Percentiles rank a stretch among this genome's conserved stretches.
Evolutionary conservation across 1,140 invertebrate species (phyloP).

Genomic region (Apis cerana): DNA sequence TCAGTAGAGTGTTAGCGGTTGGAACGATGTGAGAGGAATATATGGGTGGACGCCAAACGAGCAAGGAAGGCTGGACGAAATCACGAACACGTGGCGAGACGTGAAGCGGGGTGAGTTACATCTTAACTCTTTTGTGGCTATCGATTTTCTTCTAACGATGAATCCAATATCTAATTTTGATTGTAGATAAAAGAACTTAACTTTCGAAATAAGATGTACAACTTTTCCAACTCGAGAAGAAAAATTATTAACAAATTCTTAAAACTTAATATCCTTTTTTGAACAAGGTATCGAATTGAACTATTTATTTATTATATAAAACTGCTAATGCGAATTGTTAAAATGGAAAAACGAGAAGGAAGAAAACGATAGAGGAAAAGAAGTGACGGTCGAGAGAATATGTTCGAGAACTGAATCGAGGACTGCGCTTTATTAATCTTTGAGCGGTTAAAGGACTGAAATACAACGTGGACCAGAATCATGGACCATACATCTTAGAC

Average conservation of each 20-base stretch:
- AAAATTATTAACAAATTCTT: too few relatives aligned
- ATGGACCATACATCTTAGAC: background rate
- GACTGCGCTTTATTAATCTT: background rate
- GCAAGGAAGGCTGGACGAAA: conserved; percentile 72
- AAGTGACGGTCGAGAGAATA: too few relatives aligned
- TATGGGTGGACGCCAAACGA: conserved; percentile 63
- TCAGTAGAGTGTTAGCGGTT: conserved; percentile 26
- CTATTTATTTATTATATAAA: too few relatives aligned
- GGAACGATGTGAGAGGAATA: conserved; percentile 69
- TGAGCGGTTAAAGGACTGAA: background rate
- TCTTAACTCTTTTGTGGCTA: background rate
- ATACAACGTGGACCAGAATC: background rate
- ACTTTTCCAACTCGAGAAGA: too few relatives aligned
- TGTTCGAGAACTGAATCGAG: background rate
- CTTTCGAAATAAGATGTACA: too few relatives aligned
- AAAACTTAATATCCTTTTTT: too few relatives aligned
- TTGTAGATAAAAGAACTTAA: too few relatives aligned
- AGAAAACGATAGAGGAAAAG: too few relatives aligned
- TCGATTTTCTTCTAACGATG: background rate
- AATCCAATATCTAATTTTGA: background rate
- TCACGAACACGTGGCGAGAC: conserved; percentile 78
- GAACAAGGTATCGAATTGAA: too few relatives aligned
- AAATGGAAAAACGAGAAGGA: too few relatives aligned
- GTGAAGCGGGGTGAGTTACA: conserved; percentile 76
- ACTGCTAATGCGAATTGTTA: too few relatives aligned